Evolutionary conservation across 2,113 vertebrate species (phyloP), one percentile per base, ranked within the genome.

Genomic region (Macrotis lagotis): DNA sequence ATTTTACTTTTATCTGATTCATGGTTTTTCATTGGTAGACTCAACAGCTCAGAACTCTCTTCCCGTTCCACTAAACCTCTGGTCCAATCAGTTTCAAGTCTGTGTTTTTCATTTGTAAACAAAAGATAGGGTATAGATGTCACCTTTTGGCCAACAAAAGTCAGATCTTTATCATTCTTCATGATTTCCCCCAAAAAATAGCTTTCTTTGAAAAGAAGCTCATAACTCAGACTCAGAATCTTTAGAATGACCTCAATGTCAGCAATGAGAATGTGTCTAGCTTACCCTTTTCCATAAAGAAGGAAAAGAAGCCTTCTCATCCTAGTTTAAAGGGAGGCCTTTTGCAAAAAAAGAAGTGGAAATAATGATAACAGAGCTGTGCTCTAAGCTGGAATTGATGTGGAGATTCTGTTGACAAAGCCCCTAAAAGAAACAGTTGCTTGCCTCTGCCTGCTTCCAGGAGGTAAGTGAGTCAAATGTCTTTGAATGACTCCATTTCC

Each of bases 401-500:
- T 44, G 66, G 19, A 83, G n/a, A 83, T 44, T 44, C 66, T 83
- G n/a, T 44, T 83, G 66, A 83, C 16, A 16, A 24, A 83, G n/a
- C 37, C 66, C n/a, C n/a, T 44, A 44, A 83, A 83, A n/a, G n/a
- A 83, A 83, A 24, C 6, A 83, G n/a, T 44, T 44, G 19, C 16
- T 44, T 44, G 19, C 16, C 19, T 44, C 66, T 44, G 37, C n/a
- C 31, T 74, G 31, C 59, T 90, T 95, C 8, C 50, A 92, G 47
- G 25, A 44, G 66, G 66, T 19, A 83, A 83, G 66, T n/a, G 37
- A 14, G 37, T 74, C 37, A 74, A 19, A 44, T 83, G 66, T 83
- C 66, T 92, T 95, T 28, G 88, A 94, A 93, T 25, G 88, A 50
- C 91, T 96, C 90, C 24, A 90, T 89, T 92, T 92, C 49, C 89